Evolutionary conservation across 2,797 vertebrate genomes (phyloP), one percentile per base, ranked within the genome.

Genomic region (Sebastes hopkinsi): DNA sequence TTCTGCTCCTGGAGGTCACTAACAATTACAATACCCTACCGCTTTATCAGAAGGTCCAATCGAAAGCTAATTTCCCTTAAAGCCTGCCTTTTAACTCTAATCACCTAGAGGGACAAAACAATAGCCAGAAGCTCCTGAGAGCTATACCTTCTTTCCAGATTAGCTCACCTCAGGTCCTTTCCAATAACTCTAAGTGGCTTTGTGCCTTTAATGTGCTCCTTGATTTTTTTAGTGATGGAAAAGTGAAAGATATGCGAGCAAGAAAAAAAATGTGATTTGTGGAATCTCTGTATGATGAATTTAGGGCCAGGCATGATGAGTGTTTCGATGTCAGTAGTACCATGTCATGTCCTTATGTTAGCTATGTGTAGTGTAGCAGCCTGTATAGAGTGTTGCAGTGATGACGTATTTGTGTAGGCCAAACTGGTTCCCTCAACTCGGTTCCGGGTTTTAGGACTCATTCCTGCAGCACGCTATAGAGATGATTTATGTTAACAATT

Each of bases 31-130:
- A 91, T 78, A 54, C 8, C 58, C 78, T 42, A 71, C 77, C 81
- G 88, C 90, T 91, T 91, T 90, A 90, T 92, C 89, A 92, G 83
- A 80, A 18, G 36, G 60, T 23, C 86, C 86, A 91, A 93, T 92
- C 91, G 89, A 92, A 94, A 91, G 86, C 90, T 90, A 88, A 91
- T 94, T 92, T 92, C 88, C 83, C 91, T 88, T 90, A 93, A 91
- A 93, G 91, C 91, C 70, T 76, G 87, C 85, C 87, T 92, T 82
- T 87, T 87, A 90, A 88, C 85, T 91, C 88, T 88, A 91, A 93
- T 93, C 90, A 93, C 82, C 85, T 29, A 50, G 78, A 87, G 89
- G 86, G 77, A 83, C 82, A 79, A 50, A 88, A 86, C 79, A 88
- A 83, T 50, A 72, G 79, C 66, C 67, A 32, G 66, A 27, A 86